These are phyloP conservation scores for Solenodon paradoxus DNA, from an alignment of 2,113 vertebrate genomes.

Conservation along the genomic window DNA sequence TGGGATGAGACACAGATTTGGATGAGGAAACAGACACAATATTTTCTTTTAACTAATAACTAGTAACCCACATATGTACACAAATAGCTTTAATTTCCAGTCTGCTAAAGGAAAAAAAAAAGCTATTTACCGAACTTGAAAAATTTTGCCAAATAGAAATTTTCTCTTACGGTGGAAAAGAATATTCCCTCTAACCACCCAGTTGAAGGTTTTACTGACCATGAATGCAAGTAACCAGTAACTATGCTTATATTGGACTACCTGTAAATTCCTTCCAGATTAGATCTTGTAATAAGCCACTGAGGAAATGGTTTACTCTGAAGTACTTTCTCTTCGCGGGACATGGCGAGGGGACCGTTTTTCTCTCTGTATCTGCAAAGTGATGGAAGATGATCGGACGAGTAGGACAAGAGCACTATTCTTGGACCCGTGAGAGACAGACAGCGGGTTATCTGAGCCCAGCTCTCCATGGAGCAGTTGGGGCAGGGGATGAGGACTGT, in stretches of 20 bases:
- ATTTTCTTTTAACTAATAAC: too few species aligned
- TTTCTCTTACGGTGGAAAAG: not conserved
- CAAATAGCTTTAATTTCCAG: not conserved
- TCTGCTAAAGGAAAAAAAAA: conserved; percentile 3
- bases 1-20: too few species aligned
- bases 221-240: not conserved
- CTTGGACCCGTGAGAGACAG: too few species aligned
- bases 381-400: not conserved
- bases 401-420: too few species aligned
- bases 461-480: too few species aligned
- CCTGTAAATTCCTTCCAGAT: not conserved
- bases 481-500: too few species aligned
- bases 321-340: not conserved
- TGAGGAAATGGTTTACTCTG: not conserved
- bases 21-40: not conserved
- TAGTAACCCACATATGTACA: too few species aligned
- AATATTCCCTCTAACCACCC: not conserved
- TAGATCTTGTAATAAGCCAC: not conserved
- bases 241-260: not conserved
- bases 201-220: not conserved
- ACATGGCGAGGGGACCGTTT: not conserved
- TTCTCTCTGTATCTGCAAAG: not conserved
- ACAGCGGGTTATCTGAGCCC: too few species aligned
- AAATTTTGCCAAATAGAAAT: not conserved
- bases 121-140: not conserved